A percentile compares a stretch with the other conserved stretches of the same genome.
Conservation (phyloP, 2,888 invertebrate genomes). For the Phymatocera aterrima region DNA sequence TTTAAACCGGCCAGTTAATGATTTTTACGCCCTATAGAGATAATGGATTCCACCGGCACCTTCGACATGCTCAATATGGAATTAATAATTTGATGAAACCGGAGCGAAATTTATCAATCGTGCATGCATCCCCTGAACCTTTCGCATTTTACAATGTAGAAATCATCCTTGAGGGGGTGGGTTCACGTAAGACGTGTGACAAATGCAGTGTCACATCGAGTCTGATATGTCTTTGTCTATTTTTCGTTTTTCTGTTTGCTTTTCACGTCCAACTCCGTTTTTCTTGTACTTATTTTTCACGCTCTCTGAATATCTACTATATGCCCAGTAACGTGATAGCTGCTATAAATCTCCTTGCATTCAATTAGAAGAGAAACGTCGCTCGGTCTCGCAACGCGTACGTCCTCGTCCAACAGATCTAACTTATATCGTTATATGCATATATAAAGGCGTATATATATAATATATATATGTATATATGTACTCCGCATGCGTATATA, state of each 20-base stretch:
- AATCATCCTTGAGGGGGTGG: neutral
- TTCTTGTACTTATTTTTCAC: slow-evolving; percentile 1
- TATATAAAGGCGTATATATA: slow-evolving; percentile 8
- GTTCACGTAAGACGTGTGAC: slow-evolving; percentile 3
- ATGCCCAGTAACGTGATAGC: slow-evolving; percentile 42
- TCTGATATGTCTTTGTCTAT: slow-evolving; percentile 3
- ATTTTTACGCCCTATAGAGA: slow-evolving; percentile 25
- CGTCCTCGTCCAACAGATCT: slow-evolving; percentile 31
- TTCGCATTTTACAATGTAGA: neutral
- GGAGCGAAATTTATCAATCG: neutral
- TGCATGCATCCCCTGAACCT: neutral
- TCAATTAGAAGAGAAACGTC: slow-evolving; percentile 64
- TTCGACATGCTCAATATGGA: too few relatives aligned
- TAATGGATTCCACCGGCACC: slow-evolving; percentile 28
- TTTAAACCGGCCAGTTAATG: slow-evolving; percentile 37
- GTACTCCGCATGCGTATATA: too few relatives aligned
- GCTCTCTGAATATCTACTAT: too few relatives aligned
- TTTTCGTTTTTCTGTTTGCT: neutral
- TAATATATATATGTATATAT: neutral
- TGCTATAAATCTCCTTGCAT: slow-evolving; percentile 65
- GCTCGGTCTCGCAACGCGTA: slow-evolving; percentile 52
- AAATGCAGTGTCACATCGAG: slow-evolving; percentile 20
- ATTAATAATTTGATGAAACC: too few relatives aligned
- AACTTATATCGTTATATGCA: slow-evolving; percentile 40
- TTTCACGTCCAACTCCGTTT: too few relatives aligned